Evolutionary conservation across 2,888 invertebrate species (phyloP), one percentile per base, ranked within the genome.

Genomic region (Spisula subtruncata): DNA sequence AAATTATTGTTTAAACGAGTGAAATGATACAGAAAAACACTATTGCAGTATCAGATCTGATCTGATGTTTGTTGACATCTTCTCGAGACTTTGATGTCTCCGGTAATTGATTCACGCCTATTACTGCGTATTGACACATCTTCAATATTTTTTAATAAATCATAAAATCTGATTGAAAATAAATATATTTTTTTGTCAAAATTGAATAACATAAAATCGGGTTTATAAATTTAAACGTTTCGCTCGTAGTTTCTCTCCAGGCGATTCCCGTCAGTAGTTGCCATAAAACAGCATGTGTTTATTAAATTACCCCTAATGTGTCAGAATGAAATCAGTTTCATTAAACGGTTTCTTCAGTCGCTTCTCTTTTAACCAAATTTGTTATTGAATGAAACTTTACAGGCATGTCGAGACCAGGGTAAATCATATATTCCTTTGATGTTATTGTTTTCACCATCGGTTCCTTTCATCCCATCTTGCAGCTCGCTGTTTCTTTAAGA

Each of bases 1-100:
- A 88, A 90, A 88, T 85, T 75, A 88, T 83, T 83, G 81, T 87
- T 60, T 88, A 88, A 90, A 79, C 41, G 48, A 32, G 87, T 82
- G 87, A 85, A 87, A 66, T 81, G 75, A 35, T 5, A 18, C 29
- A 82, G 87, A 87, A 89, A 90, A 82, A 75, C 25, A 88, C 60
- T 75, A 41, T 41, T 5, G 41, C 41, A 41, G 4, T 41, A 81
- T 85, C 85, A 79, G 75, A 81, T 82, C 41, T 41, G 54, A 80
- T 54, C 51, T 75, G n/a, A 85, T 41, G 54, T 80, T 80, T 85
- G 25, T 79, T 85, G 48, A 41, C 84, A 35, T n/a, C 41, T 85
- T 85, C 80, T 25, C 35, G 32, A 35, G 32, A 20, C 54, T 79
- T 85, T 85, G 85, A 85, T 75, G 85, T 85, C 71, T 14, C 4